Conservation (phyloP, 2,888 invertebrate species). For the Vesta saturnalis region DNA sequence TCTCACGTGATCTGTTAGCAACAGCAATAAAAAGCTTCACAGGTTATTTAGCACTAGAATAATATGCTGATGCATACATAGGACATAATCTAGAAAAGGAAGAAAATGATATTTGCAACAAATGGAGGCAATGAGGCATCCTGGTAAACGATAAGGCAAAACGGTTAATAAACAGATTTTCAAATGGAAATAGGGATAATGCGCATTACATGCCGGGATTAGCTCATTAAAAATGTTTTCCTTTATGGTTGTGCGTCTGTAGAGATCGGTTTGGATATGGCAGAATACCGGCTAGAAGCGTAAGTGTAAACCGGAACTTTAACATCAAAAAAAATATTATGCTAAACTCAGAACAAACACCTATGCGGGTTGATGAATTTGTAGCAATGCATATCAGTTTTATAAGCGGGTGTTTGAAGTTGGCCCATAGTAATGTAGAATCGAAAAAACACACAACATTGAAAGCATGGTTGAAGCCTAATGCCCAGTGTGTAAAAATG, state of each 20-base stretch:
- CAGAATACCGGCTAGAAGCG: slow-evolving; percentile 22
- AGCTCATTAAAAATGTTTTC: slow-evolving; percentile 16
- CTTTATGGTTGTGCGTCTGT: slow-evolving; percentile 13
- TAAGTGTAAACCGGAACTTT: slow-evolving; percentile 16
- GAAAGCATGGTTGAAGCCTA: not conserved
- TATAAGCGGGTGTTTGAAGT: slow-evolving; percentile 17
- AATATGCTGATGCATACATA: not conserved
- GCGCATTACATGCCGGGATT: slow-evolving; percentile 20
- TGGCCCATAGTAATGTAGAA: not conserved
- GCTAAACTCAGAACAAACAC: slow-evolving; percentile 5
- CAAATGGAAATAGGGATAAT: slow-evolving; percentile 19
- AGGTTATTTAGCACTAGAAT: not conserved
- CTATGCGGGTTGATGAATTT: slow-evolving; percentile 4
- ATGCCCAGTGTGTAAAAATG: slow-evolving; percentile 21
- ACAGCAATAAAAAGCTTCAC: slow-evolving; percentile 6
- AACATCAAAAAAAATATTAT: slow-evolving; percentile 15
- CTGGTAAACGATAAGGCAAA: not conserved
- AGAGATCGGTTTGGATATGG: slow-evolving; percentile 16
- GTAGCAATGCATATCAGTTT: slow-evolving; percentile 12
- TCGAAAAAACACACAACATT: not conserved
- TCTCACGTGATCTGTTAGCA: not conserved
- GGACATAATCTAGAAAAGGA: not conserved
- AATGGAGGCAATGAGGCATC: slow-evolving; percentile 2
- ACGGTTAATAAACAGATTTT: not conserved
- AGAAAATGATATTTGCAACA: not conserved